A percentile compares a stretch with the other conserved stretches of the same genome.
Conservation (phyloP, 2,113 vertebrate species). For the Varanus salvator region DNA sequence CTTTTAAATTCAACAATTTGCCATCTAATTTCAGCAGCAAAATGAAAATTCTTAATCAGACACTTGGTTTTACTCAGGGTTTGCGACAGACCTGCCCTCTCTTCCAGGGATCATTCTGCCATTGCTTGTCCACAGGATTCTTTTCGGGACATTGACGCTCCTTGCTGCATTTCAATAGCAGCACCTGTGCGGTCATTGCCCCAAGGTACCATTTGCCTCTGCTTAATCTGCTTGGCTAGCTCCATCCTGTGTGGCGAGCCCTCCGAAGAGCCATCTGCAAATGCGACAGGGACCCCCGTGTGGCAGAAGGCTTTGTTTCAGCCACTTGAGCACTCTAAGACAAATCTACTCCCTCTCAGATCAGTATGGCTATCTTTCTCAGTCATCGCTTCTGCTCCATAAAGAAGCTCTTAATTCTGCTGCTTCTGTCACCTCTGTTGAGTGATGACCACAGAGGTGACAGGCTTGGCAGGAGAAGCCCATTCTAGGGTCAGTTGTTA, state of each 20-base stretch:
- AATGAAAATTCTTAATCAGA: not conserved
- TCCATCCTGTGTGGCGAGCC: not conserved
- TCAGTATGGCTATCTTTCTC: slow-evolving; percentile 16
- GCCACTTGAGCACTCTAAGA: not conserved
- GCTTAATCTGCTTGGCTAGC: not conserved
- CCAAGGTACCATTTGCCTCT: not conserved
- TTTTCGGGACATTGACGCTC: too few species aligned
- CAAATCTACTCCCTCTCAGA: slow-evolving; percentile 12
- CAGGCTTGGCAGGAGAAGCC: slow-evolving; percentile 38
- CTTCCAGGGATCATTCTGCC: not conserved
- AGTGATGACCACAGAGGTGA: slow-evolving; percentile 40
- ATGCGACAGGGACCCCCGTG: not conserved
- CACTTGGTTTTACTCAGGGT: not conserved
- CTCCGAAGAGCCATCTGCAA: not conserved
- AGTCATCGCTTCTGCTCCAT: not conserved
- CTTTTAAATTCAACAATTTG: not conserved
- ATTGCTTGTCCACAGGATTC: not conserved
- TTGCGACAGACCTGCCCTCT: not conserved
- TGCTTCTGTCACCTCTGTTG: slow-evolving; percentile 25
- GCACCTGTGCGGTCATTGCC: not conserved
- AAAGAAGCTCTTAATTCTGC: slow-evolving; percentile 33
- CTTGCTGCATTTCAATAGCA: not conserved
- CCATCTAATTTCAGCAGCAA: not conserved
- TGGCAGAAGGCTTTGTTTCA: not conserved
- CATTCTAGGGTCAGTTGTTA: slow-evolving; percentile 37